Base-by-base conservation (phyloP, 2,888 invertebrate species). In the Rapana venosa region DNA sequence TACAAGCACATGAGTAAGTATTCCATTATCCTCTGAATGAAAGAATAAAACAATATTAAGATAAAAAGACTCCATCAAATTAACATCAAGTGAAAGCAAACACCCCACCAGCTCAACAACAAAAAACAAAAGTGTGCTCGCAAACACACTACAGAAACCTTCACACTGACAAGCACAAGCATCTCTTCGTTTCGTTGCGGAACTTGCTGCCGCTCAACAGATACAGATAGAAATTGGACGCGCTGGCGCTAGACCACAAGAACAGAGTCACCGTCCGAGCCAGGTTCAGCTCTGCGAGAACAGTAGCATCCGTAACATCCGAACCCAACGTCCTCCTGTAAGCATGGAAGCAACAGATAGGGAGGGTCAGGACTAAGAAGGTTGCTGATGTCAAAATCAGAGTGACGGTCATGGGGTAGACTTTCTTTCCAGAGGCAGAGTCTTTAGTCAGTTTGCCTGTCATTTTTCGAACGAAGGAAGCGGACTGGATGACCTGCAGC, bases 351-450 rank as follows among this genome's bases (percentile, higher is more conserved):
- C 30, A 13, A 35, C 70, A 61, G 35, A 30, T 35, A 0, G 87
- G 87, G 4, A 66, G 56, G 0, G 87, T 70, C 35, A 87, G 87
- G 20, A 70, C 1, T 11, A 87, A 17, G 36, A 87, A 87, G 26
- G 30, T 70, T 5, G 56, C 17, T 8, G 87, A 87, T 0, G 74
- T 74, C 70, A 87, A 26, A 47, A 87, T 30, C 17, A 87, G 36
- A 5, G 87, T 87, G 20, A 70, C 58, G 22, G 87, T 87, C 87
- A 87, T 36, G 13, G 87, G 58, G 36, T 58, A 87, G 26, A 74
- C 87, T 87, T 87, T 36, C 0, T 4, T 0, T 0, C 20, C 35
- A 26, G 47, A 61, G n/a, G 26, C 30, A 5, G 8, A 1, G 30
- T 66, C 56, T 11, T 32, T 8, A n/a, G 32, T 15, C 20, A 30